Conservation (phyloP, 2,797 vertebrate genomes). For the Arrhamphus sclerolepis region DNA sequence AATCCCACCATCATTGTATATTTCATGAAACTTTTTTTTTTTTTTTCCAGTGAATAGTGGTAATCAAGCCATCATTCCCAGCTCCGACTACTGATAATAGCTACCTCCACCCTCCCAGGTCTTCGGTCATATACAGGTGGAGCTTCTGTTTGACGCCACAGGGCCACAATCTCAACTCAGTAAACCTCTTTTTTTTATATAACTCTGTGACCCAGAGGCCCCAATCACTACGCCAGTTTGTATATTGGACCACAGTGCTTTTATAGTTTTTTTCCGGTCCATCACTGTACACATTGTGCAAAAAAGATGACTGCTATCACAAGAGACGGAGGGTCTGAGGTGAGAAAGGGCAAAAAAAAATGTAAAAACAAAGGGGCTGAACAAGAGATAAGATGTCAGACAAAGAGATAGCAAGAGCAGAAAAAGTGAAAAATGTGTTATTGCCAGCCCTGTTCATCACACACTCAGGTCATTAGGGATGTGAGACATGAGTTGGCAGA, state of each 20-base stretch:
- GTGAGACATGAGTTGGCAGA: conserved; percentile 69
- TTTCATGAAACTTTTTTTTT: conserved; percentile 20
- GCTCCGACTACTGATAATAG: conserved; percentile 43
- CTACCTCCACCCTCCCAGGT: conserved; percentile 21
- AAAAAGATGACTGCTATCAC: conserved; percentile 68
- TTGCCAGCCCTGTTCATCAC: conserved; percentile 54
- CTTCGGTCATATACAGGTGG: conserved; percentile 61
- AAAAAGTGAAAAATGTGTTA: conserved; percentile 59
- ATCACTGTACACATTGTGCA: conserved; percentile 53
- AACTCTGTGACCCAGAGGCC: conserved; percentile 52
- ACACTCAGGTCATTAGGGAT: conserved; percentile 66
- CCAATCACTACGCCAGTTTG: conserved; percentile 53
- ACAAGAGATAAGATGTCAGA: conserved; percentile 66
- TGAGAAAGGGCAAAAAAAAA: conserved; percentile 70
- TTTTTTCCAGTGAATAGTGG: conserved; percentile 14
- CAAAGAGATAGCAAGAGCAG: conserved; percentile 57
- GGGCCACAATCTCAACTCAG: conserved; percentile 45
- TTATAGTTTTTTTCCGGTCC: conserved; percentile 61
- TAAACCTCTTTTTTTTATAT: conserved; percentile 17
- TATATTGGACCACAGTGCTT: conserved; percentile 46
- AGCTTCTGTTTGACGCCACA: conserved; percentile 73
- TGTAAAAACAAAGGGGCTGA: conserved; percentile 67
- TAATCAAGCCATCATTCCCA: conserved; percentile 40
- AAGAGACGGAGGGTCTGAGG: conserved; percentile 57
- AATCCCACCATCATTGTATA: too few relatives aligned